Conservation (phyloP, 2,113 vertebrate genomes). For the Lepidothrix coronata region DNA sequence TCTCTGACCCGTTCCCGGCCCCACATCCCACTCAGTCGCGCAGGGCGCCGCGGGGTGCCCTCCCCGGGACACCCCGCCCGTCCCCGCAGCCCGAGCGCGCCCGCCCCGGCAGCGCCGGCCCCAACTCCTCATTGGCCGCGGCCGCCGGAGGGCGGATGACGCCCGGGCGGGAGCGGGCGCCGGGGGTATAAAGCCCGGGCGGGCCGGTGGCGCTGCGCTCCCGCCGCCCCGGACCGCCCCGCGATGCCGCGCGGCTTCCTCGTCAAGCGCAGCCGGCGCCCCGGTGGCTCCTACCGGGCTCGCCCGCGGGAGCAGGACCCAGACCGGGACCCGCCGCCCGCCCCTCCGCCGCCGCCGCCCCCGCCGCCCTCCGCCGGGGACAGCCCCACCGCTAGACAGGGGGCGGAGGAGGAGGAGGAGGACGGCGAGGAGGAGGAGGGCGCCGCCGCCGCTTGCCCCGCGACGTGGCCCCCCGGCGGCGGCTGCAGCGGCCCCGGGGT, state of each 20-base stretch:
- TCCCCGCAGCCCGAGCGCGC: not conserved
- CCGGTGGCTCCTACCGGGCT: slow-evolving; percentile 79
- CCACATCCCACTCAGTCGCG: not conserved
- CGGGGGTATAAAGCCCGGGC: slow-evolving; percentile 64
- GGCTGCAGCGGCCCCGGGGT: not conserved
- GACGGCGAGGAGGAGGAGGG: not conserved
- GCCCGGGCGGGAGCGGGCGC: not conserved
- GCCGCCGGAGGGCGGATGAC: not conserved
- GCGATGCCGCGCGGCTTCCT: slow-evolving; percentile 92
- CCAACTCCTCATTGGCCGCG: slow-evolving; percentile 69
- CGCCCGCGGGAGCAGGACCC: slow-evolving; percentile 52
- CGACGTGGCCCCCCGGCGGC: not conserved
- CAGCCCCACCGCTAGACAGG: not conserved
- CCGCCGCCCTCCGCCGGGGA: not conserved
- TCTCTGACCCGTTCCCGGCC: not conserved
- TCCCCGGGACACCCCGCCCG: not conserved
- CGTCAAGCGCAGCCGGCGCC: slow-evolving; percentile 87
- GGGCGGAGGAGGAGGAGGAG: not conserved
- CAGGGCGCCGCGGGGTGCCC: not conserved
- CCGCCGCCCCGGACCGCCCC: not conserved
- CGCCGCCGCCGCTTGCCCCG: not conserved
- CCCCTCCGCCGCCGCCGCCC: not conserved
- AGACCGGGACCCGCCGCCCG: not conserved
- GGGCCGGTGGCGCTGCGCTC: not conserved
- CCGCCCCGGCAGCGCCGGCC: not conserved